These are phyloP conservation scores for Cryptocephalus primarius DNA, from an alignment of 2,888 invertebrate genomes.

Conservation along the genomic window DNA sequence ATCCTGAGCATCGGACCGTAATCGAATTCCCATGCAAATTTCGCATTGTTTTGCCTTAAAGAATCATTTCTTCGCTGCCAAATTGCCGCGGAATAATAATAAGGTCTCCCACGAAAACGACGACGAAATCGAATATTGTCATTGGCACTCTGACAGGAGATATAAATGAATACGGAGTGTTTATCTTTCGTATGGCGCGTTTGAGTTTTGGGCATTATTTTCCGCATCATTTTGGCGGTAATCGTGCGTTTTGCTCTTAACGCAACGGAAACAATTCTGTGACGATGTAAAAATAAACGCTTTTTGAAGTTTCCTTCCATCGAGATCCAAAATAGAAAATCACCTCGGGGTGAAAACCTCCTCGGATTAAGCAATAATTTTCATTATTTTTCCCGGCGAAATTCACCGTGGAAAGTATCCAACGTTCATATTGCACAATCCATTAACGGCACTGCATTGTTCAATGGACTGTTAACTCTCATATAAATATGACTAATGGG, in stretches of 20 bases:
- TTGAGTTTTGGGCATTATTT: slow-evolving; percentile 8
- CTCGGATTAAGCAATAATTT: too few relatives aligned
- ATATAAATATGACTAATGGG: not conserved
- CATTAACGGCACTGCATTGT: not conserved
- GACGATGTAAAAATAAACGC: too few relatives aligned
- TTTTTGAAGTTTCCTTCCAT: too few relatives aligned
- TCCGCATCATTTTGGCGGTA: slow-evolving; percentile 3
- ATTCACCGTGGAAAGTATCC: too few relatives aligned
- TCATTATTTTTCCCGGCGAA: too few relatives aligned
- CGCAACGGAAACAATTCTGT: too few relatives aligned
- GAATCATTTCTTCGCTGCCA: not conserved
- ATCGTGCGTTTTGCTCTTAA: too few relatives aligned
- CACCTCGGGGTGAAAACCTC: too few relatives aligned
- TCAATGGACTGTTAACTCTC: not conserved
- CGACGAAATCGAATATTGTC: not conserved
- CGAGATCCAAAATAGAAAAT: too few relatives aligned
- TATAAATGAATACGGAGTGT: slow-evolving; percentile 1
- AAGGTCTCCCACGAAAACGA: too few relatives aligned
- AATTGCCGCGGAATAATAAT: slow-evolving; percentile 7
- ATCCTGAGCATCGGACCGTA: not conserved
- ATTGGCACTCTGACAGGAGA: not conserved
- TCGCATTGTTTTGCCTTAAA: slow-evolving; percentile 5
- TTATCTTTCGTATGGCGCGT: slow-evolving; percentile 3
- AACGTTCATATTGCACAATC: not conserved
- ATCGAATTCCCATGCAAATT: slow-evolving; percentile 6